Percentiles rank a stretch among this genome's conserved stretches.
Conservation (phyloP, 2,113 vertebrate genomes). For the Myotis brandtii region DNA sequence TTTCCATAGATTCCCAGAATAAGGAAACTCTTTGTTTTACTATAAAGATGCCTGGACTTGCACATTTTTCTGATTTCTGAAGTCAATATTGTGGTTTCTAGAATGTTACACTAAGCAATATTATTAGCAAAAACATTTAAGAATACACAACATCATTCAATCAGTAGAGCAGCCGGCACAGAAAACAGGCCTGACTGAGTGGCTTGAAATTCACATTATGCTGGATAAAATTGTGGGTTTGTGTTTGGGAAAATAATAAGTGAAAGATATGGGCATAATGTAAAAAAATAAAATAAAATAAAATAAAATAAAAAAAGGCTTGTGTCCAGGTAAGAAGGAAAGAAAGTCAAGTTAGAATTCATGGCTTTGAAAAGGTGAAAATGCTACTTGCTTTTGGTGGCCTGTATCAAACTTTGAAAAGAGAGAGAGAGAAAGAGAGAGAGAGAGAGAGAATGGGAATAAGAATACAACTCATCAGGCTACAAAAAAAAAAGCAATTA, state of each 20-base stretch:
- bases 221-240: neutral
- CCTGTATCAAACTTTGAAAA: neutral
- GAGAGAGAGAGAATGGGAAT: neutral
- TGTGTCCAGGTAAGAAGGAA: neutral
- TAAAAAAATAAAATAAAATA: neutral
- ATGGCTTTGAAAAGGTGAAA: neutral
- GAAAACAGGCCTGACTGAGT: neutral
- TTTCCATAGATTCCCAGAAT: neutral
- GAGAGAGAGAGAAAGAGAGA: too few relatives aligned
- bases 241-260: neutral
- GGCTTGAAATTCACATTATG: neutral
- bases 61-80: neutral
- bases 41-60: neutral
- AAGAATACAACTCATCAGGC: fast-evolving
- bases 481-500: neutral
- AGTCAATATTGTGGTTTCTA: neutral
- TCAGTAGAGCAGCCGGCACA: neutral
- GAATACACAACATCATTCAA: neutral
- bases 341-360: neutral
- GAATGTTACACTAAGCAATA: neutral
- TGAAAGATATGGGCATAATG: neutral
- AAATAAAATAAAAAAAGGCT: neutral
- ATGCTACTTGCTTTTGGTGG: neutral
- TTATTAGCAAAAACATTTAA: neutral
- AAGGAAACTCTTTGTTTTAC: neutral